Evolutionary conservation across 2,888 invertebrate genomes (phyloP).

Genomic region (Harmothoe impar): DNA sequence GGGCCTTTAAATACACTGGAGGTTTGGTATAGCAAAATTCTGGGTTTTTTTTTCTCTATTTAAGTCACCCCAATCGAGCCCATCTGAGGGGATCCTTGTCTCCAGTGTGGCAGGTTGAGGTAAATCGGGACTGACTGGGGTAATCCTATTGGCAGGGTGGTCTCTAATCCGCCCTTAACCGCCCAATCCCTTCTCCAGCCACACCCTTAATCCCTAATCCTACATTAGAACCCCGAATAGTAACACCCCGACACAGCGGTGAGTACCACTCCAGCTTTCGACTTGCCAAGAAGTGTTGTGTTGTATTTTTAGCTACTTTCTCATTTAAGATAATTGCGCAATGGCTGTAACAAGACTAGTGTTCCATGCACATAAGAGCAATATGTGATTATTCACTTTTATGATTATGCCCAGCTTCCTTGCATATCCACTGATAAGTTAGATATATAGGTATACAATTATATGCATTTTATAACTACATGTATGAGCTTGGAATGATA

Average conservation of each 20-base stretch:
- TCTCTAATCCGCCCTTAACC: slow-evolving; percentile 39
- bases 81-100: background rate
- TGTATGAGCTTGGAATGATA: background rate
- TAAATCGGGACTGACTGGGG: background rate
- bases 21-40: background rate
- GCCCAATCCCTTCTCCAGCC: background rate
- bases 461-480: background rate
- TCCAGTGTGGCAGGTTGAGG: background rate
- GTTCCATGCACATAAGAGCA: too few relatives aligned
- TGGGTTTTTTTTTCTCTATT: background rate
- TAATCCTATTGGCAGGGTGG: slow-evolving; percentile 14
- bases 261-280: background rate
- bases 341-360: too few relatives aligned
- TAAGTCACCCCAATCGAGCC: background rate
- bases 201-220: slow-evolving; percentile 42
- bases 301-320: too few relatives aligned
- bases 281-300: background rate
- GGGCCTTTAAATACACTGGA: background rate
- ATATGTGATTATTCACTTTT: too few relatives aligned
- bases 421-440: too few relatives aligned
- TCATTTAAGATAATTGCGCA: too few relatives aligned
- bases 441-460: too few relatives aligned
- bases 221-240: slow-evolving; percentile 36
- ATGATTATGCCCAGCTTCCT: too few relatives aligned
- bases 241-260: background rate